phyloP scores from a whole-genome alignment of 1,140 invertebrate species.

The Megalonaias nervosa region DNA sequence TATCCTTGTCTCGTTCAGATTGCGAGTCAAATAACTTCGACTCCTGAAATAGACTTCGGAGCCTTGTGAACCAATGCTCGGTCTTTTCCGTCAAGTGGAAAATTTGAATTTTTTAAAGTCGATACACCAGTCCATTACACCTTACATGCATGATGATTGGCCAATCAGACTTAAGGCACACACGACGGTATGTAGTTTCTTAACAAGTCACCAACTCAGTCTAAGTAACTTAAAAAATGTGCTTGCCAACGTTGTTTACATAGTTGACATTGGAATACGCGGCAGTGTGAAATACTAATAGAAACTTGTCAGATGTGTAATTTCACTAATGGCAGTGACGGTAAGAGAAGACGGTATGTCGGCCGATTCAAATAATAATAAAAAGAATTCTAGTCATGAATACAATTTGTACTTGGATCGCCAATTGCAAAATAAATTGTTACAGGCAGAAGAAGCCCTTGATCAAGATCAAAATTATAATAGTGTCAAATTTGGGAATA shows the following conservation, averaged over 20 bases:
- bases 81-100: no score
- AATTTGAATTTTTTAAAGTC: no score
- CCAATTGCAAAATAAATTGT: slow-evolving; percentile 54
- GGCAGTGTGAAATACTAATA: not conserved
- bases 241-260: not conserved
- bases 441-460: slow-evolving; percentile 53
- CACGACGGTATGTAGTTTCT: no score
- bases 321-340: slow-evolving; percentile 40
- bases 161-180: no score
- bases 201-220: no score
- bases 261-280: not conserved
- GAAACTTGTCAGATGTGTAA: not conserved
- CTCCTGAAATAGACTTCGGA: no score
- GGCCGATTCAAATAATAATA: slow-evolving; percentile 36
- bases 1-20: no score
- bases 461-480: slow-evolving; percentile 20
- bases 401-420: slow-evolving; percentile 50
- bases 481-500: slow-evolving; percentile 3
- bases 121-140: no score
- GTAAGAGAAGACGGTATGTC: slow-evolving; percentile 35
- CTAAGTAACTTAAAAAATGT: not conserved
- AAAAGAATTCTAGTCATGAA: slow-evolving; percentile 51
- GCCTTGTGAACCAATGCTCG: no score
- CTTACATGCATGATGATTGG: no score
- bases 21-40: no score